Percentiles rank a stretch among this genome's conserved stretches.
Conservation (phyloP, 1,140 invertebrate genomes). For the Chymomyza costata region DNA sequence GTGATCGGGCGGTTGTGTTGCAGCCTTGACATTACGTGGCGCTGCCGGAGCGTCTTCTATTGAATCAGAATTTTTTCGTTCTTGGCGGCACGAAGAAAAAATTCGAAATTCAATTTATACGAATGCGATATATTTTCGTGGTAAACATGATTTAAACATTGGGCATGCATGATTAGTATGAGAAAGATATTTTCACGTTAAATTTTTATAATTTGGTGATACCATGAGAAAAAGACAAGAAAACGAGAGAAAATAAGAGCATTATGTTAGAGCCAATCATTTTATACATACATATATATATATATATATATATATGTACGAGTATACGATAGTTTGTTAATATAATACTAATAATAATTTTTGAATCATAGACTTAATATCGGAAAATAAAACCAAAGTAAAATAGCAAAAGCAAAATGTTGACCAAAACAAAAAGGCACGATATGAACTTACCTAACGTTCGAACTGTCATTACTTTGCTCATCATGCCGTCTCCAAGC, state of each 20-base stretch:
- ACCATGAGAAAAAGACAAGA: slow-evolving; percentile 67
- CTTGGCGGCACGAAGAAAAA: slow-evolving; percentile 42
- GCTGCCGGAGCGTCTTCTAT: slow-evolving; percentile 74
- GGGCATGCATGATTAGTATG: slow-evolving; percentile 61
- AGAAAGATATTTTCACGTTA: slow-evolving; percentile 47
- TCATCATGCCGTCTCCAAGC: slow-evolving; percentile 95
- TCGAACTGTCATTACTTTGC: slow-evolving; percentile 90
- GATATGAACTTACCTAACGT: slow-evolving; percentile 86
- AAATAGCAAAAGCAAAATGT: slow-evolving; percentile 8
- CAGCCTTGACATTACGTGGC: slow-evolving; percentile 76
- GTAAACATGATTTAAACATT: neutral
- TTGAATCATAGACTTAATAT: slow-evolving; percentile 13
- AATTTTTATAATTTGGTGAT: slow-evolving; percentile 38
- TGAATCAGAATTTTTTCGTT: slow-evolving; percentile 71
- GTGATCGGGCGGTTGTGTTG: slow-evolving; percentile 76
- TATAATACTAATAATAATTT: slow-evolving; percentile 22
- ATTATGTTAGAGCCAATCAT: slow-evolving; percentile 72
- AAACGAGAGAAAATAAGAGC: slow-evolving; percentile 69
- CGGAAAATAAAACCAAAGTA: slow-evolving; percentile 18
- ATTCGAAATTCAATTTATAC: slow-evolving; percentile 52
- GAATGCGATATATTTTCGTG: slow-evolving; percentile 11
- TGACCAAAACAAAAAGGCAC: slow-evolving; percentile 27
- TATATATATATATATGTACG: too few relatives aligned
- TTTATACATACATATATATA: too few relatives aligned
- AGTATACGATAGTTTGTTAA: too few relatives aligned